phyloP scores from a whole-genome alignment of 2,888 invertebrate genomes.

The Tyria jacobaeae region DNA sequence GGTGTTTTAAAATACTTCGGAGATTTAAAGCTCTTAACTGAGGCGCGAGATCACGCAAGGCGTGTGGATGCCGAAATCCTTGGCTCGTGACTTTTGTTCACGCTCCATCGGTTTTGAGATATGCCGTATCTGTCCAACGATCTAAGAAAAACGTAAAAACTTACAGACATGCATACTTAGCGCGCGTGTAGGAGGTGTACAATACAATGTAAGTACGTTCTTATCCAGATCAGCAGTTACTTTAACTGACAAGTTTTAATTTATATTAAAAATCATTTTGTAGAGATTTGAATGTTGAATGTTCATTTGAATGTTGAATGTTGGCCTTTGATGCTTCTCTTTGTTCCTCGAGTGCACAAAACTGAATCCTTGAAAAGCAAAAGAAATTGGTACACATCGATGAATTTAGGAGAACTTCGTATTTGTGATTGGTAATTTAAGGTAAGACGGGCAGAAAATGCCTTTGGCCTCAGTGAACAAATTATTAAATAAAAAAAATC shows the following conservation, averaged over 20 bases:
- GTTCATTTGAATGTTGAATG: too few relatives aligned
- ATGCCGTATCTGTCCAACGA: conserved; percentile 73
- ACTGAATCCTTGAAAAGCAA: not conserved
- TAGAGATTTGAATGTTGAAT: not conserved
- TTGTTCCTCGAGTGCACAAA: not conserved
- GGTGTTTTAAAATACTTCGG: conserved; percentile 21
- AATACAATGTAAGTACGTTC: conserved; percentile 1
- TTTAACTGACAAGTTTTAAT: not conserved
- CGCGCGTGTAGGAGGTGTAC: conserved; percentile 16
- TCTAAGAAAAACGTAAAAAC: conserved; percentile 67
- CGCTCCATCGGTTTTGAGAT: conserved; percentile 77
- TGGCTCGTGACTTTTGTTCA: conserved; percentile 81
- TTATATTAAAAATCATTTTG: not conserved
- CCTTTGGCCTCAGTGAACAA: too few relatives aligned
- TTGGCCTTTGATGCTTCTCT: too few relatives aligned
- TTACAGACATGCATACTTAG: conserved; percentile 61
- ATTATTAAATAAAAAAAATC: too few relatives aligned
- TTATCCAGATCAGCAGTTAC: not conserved
- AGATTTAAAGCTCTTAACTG: conserved; percentile 44
- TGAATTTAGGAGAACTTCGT: not conserved
- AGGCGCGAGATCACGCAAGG: conserved; percentile 49
- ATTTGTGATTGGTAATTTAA: not conserved
- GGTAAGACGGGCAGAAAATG: too few relatives aligned
- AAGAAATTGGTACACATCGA: too few relatives aligned
- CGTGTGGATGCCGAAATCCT: conserved; percentile 74